A percentile compares a stretch with the other conserved stretches of the same genome.
These are phyloP conservation scores for Schizaphis graminum DNA, from an alignment of 2,888 invertebrate genomes.

Conservation along the genomic window DNA sequence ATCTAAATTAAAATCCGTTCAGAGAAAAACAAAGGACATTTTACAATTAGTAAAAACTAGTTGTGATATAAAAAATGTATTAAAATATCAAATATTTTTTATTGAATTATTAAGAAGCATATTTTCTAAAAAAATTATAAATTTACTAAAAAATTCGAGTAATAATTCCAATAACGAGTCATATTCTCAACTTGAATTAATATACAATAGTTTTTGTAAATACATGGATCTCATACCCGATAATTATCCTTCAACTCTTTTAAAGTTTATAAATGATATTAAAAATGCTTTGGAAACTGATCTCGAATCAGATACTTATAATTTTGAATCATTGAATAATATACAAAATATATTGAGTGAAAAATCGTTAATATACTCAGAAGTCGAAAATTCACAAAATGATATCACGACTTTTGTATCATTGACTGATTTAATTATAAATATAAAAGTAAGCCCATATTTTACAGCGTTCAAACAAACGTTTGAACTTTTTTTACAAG, in stretches of 20 bases:
- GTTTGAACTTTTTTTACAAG: neutral
- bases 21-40: neutral
- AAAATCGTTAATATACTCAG: neutral
- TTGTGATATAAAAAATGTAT: neutral
- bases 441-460: neutral
- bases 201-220: neutral
- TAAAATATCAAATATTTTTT: constrained; percentile 25
- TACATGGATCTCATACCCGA: neutral
- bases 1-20: neutral
- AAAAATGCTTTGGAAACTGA: neutral
- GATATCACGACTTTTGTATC: neutral
- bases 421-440: neutral
- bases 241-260: neutral
- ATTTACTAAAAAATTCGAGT: neutral
- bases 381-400: neutral
- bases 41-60: neutral
- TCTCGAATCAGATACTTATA: neutral
- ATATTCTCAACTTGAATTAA: neutral
- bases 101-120: constrained; percentile 3
- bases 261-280: neutral
- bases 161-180: neutral
- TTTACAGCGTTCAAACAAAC: neutral
- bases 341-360: neutral
- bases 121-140: neutral
- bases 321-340: neutral